These are phyloP conservation scores for Agrilus biguttatus DNA, from an alignment of 2,888 invertebrate genomes.

Conservation along the genomic window DNA sequence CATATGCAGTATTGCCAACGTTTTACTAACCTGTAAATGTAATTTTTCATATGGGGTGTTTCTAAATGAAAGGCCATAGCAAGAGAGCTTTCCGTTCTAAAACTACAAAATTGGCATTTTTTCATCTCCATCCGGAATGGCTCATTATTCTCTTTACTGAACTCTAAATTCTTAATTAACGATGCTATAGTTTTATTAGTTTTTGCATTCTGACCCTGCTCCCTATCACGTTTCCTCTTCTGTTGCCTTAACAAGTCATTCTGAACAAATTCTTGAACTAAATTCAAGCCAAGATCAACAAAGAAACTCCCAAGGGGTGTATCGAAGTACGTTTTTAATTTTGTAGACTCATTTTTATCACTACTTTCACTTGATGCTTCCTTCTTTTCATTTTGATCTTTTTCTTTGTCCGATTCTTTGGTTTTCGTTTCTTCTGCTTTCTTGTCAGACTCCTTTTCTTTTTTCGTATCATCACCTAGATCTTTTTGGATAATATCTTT, in stretches of 20 bases:
- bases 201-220: slow-evolving; percentile 48
- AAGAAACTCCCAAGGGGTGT: slow-evolving; percentile 82
- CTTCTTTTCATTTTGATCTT: slow-evolving; percentile 17
- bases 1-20: too few species aligned
- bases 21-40: slow-evolving; percentile 44
- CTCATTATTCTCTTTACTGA: slow-evolving; percentile 73
- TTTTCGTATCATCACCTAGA: slow-evolving; percentile 17
- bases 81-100: slow-evolving; percentile 73
- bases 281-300: slow-evolving; percentile 77
- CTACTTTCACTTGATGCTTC: slow-evolving; percentile 13
- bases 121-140: slow-evolving; percentile 60
- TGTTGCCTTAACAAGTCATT: slow-evolving; percentile 80
- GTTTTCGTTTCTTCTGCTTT: slow-evolving; percentile 17
- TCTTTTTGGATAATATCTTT: slow-evolving; percentile 31
- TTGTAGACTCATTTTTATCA: slow-evolving; percentile 7
- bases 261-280: slow-evolving; percentile 88
- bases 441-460: slow-evolving; percentile 1
- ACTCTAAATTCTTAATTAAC: slow-evolving; percentile 70
- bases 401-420: slow-evolving; percentile 8
- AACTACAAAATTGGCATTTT: slow-evolving; percentile 79
- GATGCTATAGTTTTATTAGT: slow-evolving; percentile 70
- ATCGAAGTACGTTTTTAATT: slow-evolving; percentile 61
- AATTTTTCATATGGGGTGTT: slow-evolving; percentile 82
- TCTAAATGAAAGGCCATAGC: slow-evolving; percentile 79
- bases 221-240: slow-evolving; percentile 66